Conservation (phyloP, 2,113 vertebrate species). For the Mesembrinibis cayennensis region DNA sequence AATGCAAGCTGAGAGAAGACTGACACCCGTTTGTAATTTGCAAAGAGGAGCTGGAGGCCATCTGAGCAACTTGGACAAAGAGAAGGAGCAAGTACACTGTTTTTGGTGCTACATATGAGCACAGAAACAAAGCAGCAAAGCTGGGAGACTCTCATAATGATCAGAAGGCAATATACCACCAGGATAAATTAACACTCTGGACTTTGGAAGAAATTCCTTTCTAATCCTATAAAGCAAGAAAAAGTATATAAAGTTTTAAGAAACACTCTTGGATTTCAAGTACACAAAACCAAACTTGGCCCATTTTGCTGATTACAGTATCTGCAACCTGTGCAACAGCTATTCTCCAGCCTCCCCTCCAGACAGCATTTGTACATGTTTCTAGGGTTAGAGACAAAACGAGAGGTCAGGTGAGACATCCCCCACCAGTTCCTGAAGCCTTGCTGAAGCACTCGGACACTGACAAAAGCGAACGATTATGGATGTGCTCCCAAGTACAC, state of each 20-base stretch:
- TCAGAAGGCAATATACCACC: not conserved
- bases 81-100: not conserved
- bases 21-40: not conserved
- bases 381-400: not conserved
- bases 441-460: not conserved
- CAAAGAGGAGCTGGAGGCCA: not conserved
- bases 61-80: not conserved
- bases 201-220: not conserved
- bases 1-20: not conserved
- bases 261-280: not conserved
- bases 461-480: rapidly evolving
- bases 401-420: not conserved
- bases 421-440: not conserved
- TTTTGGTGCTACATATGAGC: not conserved
- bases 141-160: not conserved
- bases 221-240: not conserved
- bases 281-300: not conserved
- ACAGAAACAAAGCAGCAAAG: not conserved
- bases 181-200: not conserved
- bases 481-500: not conserved
- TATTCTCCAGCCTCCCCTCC: not conserved
- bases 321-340: not conserved
- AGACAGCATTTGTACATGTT: rapidly evolving
- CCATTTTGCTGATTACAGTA: not conserved
- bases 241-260: not conserved